Evolutionary conservation across 2,797 vertebrate species (phyloP).

Genomic region (Chelidonichthys spinosus): DNA sequence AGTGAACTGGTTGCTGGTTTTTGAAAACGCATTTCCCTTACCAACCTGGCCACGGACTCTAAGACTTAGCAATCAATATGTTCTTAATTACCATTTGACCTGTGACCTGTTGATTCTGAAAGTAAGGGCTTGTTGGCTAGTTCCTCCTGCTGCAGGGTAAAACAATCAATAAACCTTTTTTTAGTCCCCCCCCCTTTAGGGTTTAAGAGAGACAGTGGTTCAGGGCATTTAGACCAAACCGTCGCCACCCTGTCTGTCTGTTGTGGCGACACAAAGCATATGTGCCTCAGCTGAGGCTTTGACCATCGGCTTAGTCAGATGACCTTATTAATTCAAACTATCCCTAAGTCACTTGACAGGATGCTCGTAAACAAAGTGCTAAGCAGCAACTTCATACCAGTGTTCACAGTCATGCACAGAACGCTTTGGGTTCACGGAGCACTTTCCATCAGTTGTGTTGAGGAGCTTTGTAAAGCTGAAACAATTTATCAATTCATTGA

Average conservation of each 20-base stretch:
- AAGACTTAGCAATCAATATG: neutral
- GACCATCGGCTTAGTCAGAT: slow-evolving; percentile 10
- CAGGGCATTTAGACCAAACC: neutral
- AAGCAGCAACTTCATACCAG: neutral
- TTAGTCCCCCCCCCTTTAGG: neutral
- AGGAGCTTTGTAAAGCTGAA: neutral
- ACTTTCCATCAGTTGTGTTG: neutral
- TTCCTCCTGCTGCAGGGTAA: neutral
- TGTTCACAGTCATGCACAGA: neutral
- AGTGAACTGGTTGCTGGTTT: neutral
- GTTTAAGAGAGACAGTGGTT: neutral
- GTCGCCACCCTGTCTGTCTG: neutral
- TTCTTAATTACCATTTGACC: neutral
- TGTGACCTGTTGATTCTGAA: neutral
- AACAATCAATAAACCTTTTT: slow-evolving; percentile 7
- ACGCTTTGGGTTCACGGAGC: neutral
- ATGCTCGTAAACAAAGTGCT: neutral
- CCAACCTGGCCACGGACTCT: neutral
- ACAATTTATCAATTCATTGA: rapidly evolving
- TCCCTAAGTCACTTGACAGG: slow-evolving; percentile 22
- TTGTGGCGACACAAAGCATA: neutral
- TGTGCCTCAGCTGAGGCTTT: slow-evolving; percentile 9
- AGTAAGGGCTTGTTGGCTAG: neutral
- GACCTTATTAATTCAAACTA: slow-evolving; percentile 6
- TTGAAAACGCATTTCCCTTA: neutral